Evolutionary conservation across 2,113 vertebrate species (phyloP), one percentile per base, ranked within the genome.

Genomic region (Thunnus maccoyii): DNA sequence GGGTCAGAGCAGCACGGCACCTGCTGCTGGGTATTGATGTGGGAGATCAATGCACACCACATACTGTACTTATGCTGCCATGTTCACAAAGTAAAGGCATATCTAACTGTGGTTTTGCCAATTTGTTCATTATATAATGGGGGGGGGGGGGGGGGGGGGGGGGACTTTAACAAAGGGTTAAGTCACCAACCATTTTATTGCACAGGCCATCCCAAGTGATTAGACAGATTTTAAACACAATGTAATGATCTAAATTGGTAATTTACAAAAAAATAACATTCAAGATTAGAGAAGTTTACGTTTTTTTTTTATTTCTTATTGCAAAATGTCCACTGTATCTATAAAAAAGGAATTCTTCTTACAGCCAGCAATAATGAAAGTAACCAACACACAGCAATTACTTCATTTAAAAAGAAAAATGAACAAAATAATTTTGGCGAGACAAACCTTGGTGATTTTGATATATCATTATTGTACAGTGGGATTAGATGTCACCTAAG

Each of bases 1-100:
- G 87, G 83, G 88, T 88, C 91, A 87, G 54, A 72, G 54, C 3
- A 32, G 41, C 72, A 44, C 15, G 46, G 76, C 57, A 84, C 80
- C 90, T 82, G 82, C 79, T 71, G 78, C 48, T 72, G 74, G 15
- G 13, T 72, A 62, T 44, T 52, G 64, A 83, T 63, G 78, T 57
- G 71, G 56, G 22, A 27, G 71, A 46, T 84, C 78, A 63, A 74
- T 84, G 25, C 56, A 15, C 61, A 72, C 55, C 62, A 62, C 46
- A 51, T 8, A 25, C 57, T 70, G 32, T 41, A 70, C n/a, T 47
- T 66, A 0, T 32, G 62, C 67, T 30, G 52, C 76, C 17, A 14
- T 17, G 17, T 58, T 32, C 51, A 76, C 17, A 51, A 12, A 25
- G 30, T 6, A 3, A 27, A 25, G 16, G n/a, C 57, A 52, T 36